Base-by-base conservation (phyloP, 30 jellyfish, hydroid and myxozoan species). In the Hydractinia echinata region DNA sequence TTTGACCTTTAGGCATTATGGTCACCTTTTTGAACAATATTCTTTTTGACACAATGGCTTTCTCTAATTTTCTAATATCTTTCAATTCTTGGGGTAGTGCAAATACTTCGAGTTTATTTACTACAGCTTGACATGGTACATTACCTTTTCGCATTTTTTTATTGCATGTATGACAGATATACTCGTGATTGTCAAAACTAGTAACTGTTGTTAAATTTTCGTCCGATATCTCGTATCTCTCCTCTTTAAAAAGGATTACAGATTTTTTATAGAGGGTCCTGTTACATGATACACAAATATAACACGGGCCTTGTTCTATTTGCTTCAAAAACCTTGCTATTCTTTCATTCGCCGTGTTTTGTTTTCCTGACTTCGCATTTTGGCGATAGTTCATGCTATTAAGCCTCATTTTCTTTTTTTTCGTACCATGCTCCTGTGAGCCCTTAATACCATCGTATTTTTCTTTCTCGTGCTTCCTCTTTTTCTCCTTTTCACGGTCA, bases 1-100 rank as follows among this genome's bases (percentile, higher is more conserved):
- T 9, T 53, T 79, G 86, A n/a, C 81, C 85, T 79, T 79, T 79
- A 5, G 83, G 83, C 87, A 79, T 58, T 61, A 79, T 79, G 15
- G 19, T 1, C 13, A 79, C 54, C 66, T 39, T 73, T 73, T 73
- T 73, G 14, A 73, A 73, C 74, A 51, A 52, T 30, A 30, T 30
- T n/a, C 76, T 15, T 73, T 51, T 73, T 11, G 16, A 15, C n/a
- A 73, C 11, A 10, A 39, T 10, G 44, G 14, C 15, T 50, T 73
- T 51, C 44, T 73, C 76, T 14, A 73, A 52, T 16, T 49, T 58
- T 21, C 81, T 58, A 9, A 81, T 14, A 68, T 16, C 3, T 11
- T 15, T 11, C 8, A 81, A 55, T 20, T 51, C 72, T 21, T 30
- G 44, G 44, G 44, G 44, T 30, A 30, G 44, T 30, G 0, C 39